These are phyloP conservation scores for Achlya flavicornis DNA, from an alignment of 2,888 invertebrate species.

Conservation along the genomic window DNA sequence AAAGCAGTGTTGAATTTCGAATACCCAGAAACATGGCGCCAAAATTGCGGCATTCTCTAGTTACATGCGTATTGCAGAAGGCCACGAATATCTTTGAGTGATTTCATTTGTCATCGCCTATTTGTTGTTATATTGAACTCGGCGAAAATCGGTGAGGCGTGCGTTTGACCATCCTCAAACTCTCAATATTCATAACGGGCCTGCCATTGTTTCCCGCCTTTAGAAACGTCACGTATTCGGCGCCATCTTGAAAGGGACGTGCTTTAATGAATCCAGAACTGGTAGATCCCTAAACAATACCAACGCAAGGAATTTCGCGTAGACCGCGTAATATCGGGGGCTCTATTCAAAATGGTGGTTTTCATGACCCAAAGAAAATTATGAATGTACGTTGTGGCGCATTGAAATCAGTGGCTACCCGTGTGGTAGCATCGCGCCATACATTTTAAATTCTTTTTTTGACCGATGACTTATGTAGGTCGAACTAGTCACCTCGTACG, in stretches of 20 bases:
- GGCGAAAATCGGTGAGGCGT: slow-evolving; percentile 65
- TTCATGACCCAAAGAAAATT: slow-evolving; percentile 78
- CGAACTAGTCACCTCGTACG: slow-evolving; percentile 34
- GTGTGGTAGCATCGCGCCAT: slow-evolving; percentile 49
- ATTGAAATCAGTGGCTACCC: slow-evolving; percentile 61
- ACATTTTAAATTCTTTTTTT: slow-evolving; percentile 57
- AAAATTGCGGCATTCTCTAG: slow-evolving; percentile 30
- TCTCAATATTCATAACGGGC: slow-evolving; percentile 80
- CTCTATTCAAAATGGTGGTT: slow-evolving; percentile 57
- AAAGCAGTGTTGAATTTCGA: slow-evolving; percentile 53
- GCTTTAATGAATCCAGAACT: slow-evolving; percentile 62
- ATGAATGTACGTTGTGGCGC: slow-evolving; percentile 64
- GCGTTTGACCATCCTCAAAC: slow-evolving; percentile 61
- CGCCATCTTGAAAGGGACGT: slow-evolving; percentile 78
- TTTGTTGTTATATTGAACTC: too few species aligned
- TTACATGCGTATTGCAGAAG: slow-evolving; percentile 55
- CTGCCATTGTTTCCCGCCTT: slow-evolving; percentile 73
- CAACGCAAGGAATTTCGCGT: slow-evolving; percentile 31
- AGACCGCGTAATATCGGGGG: slow-evolving; percentile 41
- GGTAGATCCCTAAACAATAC: slow-evolving; percentile 51
- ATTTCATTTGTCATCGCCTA: slow-evolving; percentile 45
- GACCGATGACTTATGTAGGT: slow-evolving; percentile 52
- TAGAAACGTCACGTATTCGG: slow-evolving; percentile 74
- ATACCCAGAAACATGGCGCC: slow-evolving; percentile 54
- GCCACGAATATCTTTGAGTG: slow-evolving; percentile 54